A percentile compares a stretch with the other conserved stretches of the same genome.
Evolutionary conservation across 2,888 invertebrate genomes (phyloP).

Genomic region (Laspeyria flexula): DNA sequence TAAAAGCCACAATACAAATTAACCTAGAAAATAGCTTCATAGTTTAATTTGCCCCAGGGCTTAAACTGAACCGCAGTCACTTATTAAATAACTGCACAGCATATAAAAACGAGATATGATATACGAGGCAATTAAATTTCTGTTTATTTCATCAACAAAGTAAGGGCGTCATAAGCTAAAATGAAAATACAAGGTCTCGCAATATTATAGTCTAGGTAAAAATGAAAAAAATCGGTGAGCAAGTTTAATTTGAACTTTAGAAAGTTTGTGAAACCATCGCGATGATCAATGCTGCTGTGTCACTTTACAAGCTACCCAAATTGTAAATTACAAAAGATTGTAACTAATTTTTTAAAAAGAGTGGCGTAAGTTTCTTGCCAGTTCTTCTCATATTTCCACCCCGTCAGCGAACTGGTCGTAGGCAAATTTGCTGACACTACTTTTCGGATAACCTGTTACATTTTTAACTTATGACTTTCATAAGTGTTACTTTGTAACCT

Average conservation of each 20-base stretch:
- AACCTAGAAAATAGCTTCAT: neutral
- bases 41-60: neutral
- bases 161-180: neutral
- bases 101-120: constrained; percentile 10
- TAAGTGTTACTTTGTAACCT: no score
- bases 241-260: neutral
- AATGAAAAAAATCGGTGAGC: neutral
- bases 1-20: no score
- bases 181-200: neutral
- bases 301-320: no score
- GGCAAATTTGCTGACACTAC: no score
- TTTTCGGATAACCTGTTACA: no score
- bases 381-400: no score
- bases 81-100: constrained; percentile 11
- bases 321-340: no score
- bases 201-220: neutral
- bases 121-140: constrained; percentile 5
- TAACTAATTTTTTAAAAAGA: no score
- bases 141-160: constrained; percentile 1
- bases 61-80: constrained; percentile 6
- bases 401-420: no score
- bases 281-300: no score
- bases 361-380: no score
- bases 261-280: neutral
- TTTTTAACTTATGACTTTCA: no score